phyloP scores from a whole-genome alignment of 2,113 vertebrate genomes.

The Gavia stellata region DNA sequence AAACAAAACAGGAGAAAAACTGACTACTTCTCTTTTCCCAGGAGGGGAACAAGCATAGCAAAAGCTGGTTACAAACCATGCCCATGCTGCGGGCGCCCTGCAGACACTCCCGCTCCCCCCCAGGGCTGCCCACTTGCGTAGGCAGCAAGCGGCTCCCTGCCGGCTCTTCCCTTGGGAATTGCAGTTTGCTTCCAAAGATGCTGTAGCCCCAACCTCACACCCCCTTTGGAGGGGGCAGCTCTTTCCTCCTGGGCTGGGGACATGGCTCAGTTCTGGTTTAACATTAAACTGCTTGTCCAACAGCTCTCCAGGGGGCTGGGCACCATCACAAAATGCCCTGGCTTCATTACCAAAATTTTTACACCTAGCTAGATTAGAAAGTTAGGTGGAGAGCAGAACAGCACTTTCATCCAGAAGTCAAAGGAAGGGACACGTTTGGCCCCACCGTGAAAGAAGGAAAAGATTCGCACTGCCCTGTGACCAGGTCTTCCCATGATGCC shows the following conservation, averaged over 20 bases:
- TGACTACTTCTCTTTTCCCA: not conserved
- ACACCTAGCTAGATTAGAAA: not conserved
- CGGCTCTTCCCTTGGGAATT: not conserved
- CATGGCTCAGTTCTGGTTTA: not conserved
- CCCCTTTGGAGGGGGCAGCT: not conserved
- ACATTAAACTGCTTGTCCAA: not conserved
- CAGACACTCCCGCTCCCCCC: accelerated
- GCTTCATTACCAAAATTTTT: not conserved
- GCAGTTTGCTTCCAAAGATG: not conserved
- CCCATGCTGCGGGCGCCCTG: accelerated
- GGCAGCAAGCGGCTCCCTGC: not conserved
- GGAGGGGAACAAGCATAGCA: not conserved
- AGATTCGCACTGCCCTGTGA: accelerated
- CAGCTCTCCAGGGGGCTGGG: not conserved
- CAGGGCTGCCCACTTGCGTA: accelerated
- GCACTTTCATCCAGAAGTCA: not conserved
- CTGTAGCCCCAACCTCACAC: not conserved
- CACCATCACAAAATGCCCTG: not conserved
- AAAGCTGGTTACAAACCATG: not conserved
- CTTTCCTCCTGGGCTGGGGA: not conserved
- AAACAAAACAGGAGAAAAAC: not conserved
- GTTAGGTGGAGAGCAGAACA: not conserved
- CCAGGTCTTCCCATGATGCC: not conserved
- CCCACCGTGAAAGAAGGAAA: not conserved
- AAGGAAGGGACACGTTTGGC: accelerated